Base-by-base conservation (phyloP, 2,888 invertebrate species). In the Lepidocyrtinus sp. region DNA sequence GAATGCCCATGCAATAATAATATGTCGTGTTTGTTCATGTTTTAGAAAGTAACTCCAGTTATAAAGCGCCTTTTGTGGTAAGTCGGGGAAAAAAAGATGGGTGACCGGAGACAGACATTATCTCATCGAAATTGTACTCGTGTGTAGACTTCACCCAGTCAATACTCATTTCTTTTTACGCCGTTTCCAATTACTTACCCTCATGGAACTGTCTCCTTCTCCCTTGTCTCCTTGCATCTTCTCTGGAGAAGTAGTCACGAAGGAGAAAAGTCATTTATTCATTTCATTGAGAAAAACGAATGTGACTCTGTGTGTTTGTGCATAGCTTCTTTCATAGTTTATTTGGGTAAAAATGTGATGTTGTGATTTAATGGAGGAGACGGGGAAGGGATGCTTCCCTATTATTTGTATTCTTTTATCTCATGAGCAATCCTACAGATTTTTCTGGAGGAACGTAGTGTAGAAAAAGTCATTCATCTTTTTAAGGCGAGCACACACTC, bases 161-260 rank as follows among this genome's bases (percentile, higher is more conserved):
- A 72, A 76, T 76, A 76, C 77, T 77, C 77, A 77, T 77, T 77
- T 72, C 67, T 71, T 72, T n/a, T 77, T 77, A 77, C 77, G 77
- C 77, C 77, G 70, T 77, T 77, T 77, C 77, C 77, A 77, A 77
- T 77, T 77, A 77, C 77, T 77, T 77, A 77, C 77, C 77, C 63
- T 76, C 24, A n/a, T 63, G 22, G 26, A 36, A 36, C 36, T 36
- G 36, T 36, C 36, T 36, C 36, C 36, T 12, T 36, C 36, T 36
- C 12, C 12, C 36, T 36, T 36, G 36, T 36, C 36, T 5, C 36
- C 36, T 7, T 36, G 36, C 36, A 36, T 36, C n/a, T 36, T 36
- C 36, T 36, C 12, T 12, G 12, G 36, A 36, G 36, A 36, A 36
- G 36, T 36, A 12, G 36, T 36, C n/a, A 36, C 36, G 36, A 36